Evolutionary conservation across 2,888 invertebrate species (phyloP), one percentile per base, ranked within the genome.

Genomic region (Ceramica pisi): DNA sequence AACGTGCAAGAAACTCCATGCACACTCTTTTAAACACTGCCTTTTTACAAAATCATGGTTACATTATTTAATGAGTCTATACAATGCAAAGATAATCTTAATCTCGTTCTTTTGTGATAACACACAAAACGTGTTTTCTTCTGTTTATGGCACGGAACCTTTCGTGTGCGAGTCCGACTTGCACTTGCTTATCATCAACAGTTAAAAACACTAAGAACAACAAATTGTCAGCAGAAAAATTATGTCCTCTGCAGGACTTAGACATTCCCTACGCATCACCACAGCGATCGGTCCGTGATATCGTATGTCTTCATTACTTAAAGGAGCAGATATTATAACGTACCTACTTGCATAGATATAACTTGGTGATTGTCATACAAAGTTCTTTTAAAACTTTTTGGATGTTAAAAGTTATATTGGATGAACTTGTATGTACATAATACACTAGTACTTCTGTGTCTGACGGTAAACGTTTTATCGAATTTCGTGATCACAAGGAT

Each of bases 391-490:
- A 59, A 81, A 78, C 41, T 78, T 67, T 51, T 72, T 62, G 56
- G 65, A n/a, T 62, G 56, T 67, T 82, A 57, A 73, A 82, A 79
- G 67, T 82, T 78, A 65, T 53, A 82, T 82, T 79, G 73, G 61
- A 65, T 81, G 46, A 76, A 59, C n/a, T n/a, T 41, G 26, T 64
- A 61, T 46, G 57, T n/a, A n/a, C n/a, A n/a, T n/a, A n/a, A n/a
- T n/a, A n/a, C n/a, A n/a, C n/a, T 67, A 62, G 19, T 55, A 26
- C 48, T 35, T 59, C 38, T 70, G 46, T 62, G 41, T 46, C 14
- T 72, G 44, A 26, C 66, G 10, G 56, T 75, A 83, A 75, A 83
- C 57, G 63, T 71, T 67, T 71, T 83, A 81, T 75, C 68, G 63
- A 75, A 83, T 83, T 70, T 68, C 55, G 66, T 75, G 75, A 80